Base-by-base conservation (phyloP, 2,888 invertebrate genomes). In the Empis stercorea region DNA sequence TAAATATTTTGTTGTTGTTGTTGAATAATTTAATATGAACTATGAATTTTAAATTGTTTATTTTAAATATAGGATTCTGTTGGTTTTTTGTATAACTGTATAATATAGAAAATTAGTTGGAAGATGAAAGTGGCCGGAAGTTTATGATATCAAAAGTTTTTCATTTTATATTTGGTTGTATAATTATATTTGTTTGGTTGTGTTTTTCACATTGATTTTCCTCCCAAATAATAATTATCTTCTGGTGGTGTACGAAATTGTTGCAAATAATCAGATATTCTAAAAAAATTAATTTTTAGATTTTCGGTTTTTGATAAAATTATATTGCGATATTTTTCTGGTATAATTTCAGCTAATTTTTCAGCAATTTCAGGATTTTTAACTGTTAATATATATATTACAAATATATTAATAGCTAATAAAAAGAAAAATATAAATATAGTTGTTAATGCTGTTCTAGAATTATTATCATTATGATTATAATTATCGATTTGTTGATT, bases 281-380 rank as follows among this genome's bases (percentile, higher is more conserved):
- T 61, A 32, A 66, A 49, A 49, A 64, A 57, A 27, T 27, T 27
- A 27, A 27, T 27, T 27, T 47, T 47, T 30, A 50, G 39, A 32
- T 49, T 44, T 53, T 67, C 65, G 13, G 63, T 61, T 48, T 65
- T 66, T 40, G 63, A 62, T 38, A 63, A 47, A 34, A 67, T 61
- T 62, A 65, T 61, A 54, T 66, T 61, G 11, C 66, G 65, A 55
- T 67, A 67, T 46, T 65, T 62, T 43, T 59, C 59, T 1, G 67
- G 67, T 56, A 67, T 64, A 38, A 60, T 59, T 50, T 64, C 63
- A 3, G 65, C 59, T 13, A 67, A 44, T 44, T 58, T 61, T 43
- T 67, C 67, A 3, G 62, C 65, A 44, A 67, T 64, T 48, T 66
- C 67, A 1, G 66, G 65, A 52, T 65, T 65, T 52, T 67, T 66